These are phyloP conservation scores for Calyptommatus sinebrachiatus DNA, from an alignment of 2,113 vertebrate species.

Conservation along the genomic window DNA sequence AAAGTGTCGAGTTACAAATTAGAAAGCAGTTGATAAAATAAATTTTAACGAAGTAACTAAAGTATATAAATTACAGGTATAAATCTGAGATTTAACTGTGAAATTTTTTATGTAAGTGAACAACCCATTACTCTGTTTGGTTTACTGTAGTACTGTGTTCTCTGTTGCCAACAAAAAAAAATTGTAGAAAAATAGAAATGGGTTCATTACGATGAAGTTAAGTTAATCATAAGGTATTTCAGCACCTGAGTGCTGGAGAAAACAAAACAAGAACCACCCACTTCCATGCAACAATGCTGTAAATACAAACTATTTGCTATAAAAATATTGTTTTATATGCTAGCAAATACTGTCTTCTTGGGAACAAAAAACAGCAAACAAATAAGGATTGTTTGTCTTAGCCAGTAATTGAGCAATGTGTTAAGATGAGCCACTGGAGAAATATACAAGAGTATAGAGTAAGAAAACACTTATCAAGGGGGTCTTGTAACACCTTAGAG, in stretches of 20 bases:
- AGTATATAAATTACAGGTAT: not conserved
- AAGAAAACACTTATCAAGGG: not conserved
- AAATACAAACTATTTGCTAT: not conserved
- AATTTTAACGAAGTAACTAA: too few relatives aligned
- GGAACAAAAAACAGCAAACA: slow-evolving; percentile 1
- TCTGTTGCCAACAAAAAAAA: too few relatives aligned
- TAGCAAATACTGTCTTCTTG: not conserved
- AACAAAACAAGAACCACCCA: not conserved
- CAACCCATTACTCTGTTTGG: not conserved
- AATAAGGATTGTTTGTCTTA: not conserved
- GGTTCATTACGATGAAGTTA: not conserved
- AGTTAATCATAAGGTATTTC: not conserved
- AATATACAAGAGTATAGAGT: not conserved
- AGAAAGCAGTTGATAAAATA: not conserved
- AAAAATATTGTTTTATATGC: not conserved
- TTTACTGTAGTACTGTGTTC: not conserved
- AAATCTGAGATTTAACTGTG: not conserved
- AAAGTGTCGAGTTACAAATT: not conserved
- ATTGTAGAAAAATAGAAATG: not conserved
- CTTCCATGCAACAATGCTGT: not conserved
- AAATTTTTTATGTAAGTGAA: not conserved
- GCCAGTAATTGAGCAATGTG: not conserved
- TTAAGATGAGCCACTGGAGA: not conserved
- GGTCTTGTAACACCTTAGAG: too few relatives aligned
- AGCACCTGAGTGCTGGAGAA: not conserved